Percentiles rank a stretch among this genome's conserved stretches.
Conservation (phyloP, 2,797 vertebrate species). For the Cottoperca gobio region DNA sequence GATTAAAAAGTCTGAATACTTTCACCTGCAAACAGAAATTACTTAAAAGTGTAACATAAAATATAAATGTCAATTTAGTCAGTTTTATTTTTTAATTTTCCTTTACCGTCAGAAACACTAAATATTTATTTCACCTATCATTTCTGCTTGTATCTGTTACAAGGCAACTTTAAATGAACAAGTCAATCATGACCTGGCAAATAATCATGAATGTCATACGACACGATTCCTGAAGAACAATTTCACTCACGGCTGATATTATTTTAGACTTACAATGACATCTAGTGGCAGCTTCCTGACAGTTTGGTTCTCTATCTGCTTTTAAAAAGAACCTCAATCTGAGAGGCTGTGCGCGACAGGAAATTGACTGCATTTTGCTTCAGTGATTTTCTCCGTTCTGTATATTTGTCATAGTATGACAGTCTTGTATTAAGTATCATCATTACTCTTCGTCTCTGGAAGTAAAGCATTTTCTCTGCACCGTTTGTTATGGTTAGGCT, state of each 20-base stretch:
- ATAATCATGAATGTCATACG: not conserved
- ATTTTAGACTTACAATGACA: conserved; percentile 55
- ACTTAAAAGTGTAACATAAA: not conserved
- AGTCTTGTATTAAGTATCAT: not conserved
- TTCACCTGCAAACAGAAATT: not conserved
- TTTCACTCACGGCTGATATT: not conserved
- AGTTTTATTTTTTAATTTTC: not conserved
- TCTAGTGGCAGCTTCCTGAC: conserved; percentile 64
- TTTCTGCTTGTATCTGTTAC: not conserved
- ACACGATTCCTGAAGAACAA: not conserved
- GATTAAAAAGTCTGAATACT: not conserved
- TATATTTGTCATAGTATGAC: conserved; percentile 35
- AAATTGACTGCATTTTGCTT: conserved; percentile 37
- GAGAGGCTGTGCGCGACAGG: conserved; percentile 16
- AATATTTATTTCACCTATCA: not conserved
- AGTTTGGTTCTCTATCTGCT: conserved; percentile 20
- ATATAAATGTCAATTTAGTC: not conserved
- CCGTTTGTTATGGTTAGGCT: not conserved
- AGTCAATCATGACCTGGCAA: not conserved
- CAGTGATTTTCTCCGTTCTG: conserved; percentile 28
- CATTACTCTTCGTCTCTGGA: conserved; percentile 4
- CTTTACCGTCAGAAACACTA: not conserved
- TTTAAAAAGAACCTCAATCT: conserved; percentile 22
- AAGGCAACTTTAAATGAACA: not conserved
- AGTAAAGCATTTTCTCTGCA: conserved; percentile 5